Conservation (phyloP, 2,113 vertebrate species). For the Tragelaphus scriptus region DNA sequence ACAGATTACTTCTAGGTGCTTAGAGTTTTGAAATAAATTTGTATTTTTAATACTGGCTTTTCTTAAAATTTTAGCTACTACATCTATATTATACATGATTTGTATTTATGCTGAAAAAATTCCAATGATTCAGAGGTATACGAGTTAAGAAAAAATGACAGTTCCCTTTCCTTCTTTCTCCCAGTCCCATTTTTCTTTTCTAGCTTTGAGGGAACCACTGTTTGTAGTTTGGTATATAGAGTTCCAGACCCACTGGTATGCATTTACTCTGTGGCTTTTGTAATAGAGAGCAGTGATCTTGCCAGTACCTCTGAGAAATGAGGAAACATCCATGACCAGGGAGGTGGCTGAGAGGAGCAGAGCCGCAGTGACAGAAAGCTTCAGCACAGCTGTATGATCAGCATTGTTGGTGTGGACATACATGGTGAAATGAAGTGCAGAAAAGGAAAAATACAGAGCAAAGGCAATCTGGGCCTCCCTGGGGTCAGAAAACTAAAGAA, state of each 20-base stretch:
- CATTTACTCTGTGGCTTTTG: not conserved
- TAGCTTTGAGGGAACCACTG: not conserved
- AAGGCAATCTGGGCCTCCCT: not conserved
- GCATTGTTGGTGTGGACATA: not conserved
- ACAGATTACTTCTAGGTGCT: not conserved
- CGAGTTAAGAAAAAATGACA: not conserved
- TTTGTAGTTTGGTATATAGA: not conserved
- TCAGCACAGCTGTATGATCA: not conserved
- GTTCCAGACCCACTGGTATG: not conserved
- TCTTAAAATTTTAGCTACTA: not conserved
- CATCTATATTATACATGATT: not conserved
- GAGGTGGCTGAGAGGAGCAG: not conserved
- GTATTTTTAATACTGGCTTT: not conserved
- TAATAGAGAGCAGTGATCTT: not conserved
- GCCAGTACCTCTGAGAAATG: not conserved
- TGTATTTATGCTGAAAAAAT: slow-evolving; percentile 12
- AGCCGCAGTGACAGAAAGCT: not conserved
- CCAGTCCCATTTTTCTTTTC: not conserved
- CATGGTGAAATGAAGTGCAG: not conserved
- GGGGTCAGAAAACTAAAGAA: not conserved
- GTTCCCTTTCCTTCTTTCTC: not conserved
- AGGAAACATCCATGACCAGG: not conserved
- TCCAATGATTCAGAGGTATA: not conserved
- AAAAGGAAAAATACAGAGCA: not conserved
- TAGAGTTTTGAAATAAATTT: slow-evolving; percentile 7